These are phyloP conservation scores for Ommatoiulus sabulosus DNA, from an alignment of 2,888 invertebrate species.

Conservation along the genomic window DNA sequence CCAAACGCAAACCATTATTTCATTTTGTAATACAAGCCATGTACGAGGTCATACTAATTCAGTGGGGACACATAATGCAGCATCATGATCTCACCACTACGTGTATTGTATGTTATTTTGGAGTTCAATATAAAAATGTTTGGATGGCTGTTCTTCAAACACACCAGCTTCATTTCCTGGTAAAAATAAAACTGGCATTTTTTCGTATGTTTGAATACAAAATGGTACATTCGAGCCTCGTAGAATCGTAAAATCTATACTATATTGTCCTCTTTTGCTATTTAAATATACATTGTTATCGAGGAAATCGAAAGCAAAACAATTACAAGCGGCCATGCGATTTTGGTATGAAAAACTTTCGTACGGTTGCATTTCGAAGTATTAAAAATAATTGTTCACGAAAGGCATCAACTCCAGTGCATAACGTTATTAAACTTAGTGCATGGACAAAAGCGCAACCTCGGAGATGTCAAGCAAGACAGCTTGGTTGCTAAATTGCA, in stretches of 20 bases:
- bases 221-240: not conserved
- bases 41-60: not conserved
- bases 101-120: not conserved
- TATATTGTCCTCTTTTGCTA: not conserved
- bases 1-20: not conserved
- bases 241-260: not conserved
- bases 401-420: too few relatives aligned
- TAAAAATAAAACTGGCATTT: not conserved
- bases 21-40: not conserved
- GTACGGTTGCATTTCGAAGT: too few relatives aligned
- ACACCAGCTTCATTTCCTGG: not conserved
- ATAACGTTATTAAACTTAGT: too few relatives aligned
- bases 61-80: not conserved
- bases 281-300: too few relatives aligned
- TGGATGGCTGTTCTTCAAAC: not conserved
- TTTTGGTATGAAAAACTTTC: too few relatives aligned
- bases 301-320: too few relatives aligned
- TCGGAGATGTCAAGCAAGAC: not conserved
- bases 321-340: too few relatives aligned
- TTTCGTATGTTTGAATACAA: not conserved
- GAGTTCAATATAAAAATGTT: not conserved
- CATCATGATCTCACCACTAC: not conserved
- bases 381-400: too few relatives aligned
- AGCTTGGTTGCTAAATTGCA: not conserved
- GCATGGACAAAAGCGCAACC: not conserved